Base-by-base conservation (phyloP, 1,140 invertebrate genomes). In the Eciton burchellii region DNA sequence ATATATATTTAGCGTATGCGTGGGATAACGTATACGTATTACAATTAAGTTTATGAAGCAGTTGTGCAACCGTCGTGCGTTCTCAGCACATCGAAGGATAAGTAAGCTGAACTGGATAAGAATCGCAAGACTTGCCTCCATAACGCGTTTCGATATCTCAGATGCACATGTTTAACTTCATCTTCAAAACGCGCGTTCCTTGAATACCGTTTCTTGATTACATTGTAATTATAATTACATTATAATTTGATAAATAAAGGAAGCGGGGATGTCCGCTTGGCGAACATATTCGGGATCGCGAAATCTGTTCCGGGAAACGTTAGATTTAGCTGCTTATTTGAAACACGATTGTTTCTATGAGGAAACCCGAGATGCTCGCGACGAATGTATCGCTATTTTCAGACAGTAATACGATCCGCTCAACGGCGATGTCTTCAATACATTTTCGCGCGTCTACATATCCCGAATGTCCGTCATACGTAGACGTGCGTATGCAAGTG, bases 1-100 rank as follows among this genome's bases (percentile, higher is more conserved):
- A 79, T 45, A 79, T 45, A 79, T 59, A 68, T 59, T 54, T 56
- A 63, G 12, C 41, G 52, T 70, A 79, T 49, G 52, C 35, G 62
- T 68, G 41, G 21, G 41, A 63, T 43, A 56, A 59, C 41, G 41
- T 21, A 26, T 66, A 56, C 6, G 35, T 35, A 35, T 49, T 49
- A n/a, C 19, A 24, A 52, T 24, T 60, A 4, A 16, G 21, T 59
- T 63, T 11, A 52, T 21, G 19, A 35, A 76, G 43, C 19, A 9
- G 21, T 49, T 49, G 19, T 59, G 6, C 35, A 57, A 57, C 24
- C 41, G 16, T 57, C 16, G 29, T 57, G 29, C 45, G 12, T 0
- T 74, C 41, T 63, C 12, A 47, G 16, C 9, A 14, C 29, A 21
- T 6, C 11, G n/a, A 14, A 73, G 45, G 60, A 62, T 63, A 4